Percentiles rank a stretch among this genome's conserved stretches.
These are phyloP conservation scores for Willisornis vidua DNA, from an alignment of 2,113 vertebrate genomes.

Conservation along the genomic window DNA sequence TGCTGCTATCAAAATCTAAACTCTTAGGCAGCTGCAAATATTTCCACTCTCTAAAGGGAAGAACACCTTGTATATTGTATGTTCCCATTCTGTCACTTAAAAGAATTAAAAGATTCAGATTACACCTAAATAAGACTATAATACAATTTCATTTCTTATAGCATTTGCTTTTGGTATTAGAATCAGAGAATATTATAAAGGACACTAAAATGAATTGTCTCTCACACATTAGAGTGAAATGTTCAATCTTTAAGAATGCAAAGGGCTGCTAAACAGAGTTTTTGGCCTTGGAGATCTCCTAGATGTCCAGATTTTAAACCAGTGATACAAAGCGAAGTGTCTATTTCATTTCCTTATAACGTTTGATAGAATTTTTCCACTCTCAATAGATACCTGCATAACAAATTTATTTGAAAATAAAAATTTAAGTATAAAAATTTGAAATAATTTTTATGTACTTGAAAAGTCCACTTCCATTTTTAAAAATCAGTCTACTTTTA, in stretches of 20 bases:
- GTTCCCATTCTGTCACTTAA: constrained; percentile 34
- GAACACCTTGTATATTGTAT: neutral
- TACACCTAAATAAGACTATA: neutral
- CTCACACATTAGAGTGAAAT: neutral
- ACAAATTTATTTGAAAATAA: neutral
- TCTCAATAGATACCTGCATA: neutral
- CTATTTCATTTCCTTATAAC: neutral
- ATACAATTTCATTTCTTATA: neutral
- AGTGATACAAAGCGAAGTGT: neutral
- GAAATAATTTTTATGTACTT: neutral
- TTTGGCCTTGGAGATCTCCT: neutral
- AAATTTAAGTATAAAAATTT: neutral
- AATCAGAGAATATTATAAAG: neutral
- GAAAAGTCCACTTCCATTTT: neutral
- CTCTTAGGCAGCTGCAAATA: neutral
- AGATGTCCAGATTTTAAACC: neutral
- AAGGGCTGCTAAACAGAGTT: neutral
- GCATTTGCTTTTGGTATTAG: neutral
- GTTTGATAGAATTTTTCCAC: neutral
- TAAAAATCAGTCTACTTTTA: neutral
- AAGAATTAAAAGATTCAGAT: constrained; percentile 17
- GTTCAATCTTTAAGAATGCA: neutral
- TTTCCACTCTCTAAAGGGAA: neutral
- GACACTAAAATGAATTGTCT: neutral
- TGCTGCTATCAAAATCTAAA: neutral